Evolutionary conservation across 2,888 invertebrate genomes (phyloP).

Genomic region (Dicranocentrus wangi): DNA sequence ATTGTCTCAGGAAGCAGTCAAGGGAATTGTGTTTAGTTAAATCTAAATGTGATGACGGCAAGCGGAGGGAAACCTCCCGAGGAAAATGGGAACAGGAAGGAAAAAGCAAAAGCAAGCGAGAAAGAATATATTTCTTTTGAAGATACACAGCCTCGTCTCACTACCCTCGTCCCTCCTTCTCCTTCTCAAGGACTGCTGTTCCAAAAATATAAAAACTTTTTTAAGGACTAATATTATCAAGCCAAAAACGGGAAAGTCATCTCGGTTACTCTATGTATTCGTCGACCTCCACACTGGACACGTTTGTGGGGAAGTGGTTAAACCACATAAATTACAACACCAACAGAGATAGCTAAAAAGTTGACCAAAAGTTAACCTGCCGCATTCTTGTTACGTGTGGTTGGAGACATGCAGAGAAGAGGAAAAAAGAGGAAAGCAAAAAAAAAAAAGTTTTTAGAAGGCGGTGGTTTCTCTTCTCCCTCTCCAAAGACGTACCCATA

Average conservation of each 20-base stretch:
- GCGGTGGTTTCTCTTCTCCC: too few relatives aligned
- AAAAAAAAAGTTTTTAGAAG: conserved; percentile 30
- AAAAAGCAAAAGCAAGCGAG: not conserved
- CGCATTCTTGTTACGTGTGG: conserved; percentile 3
- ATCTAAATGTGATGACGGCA: too few relatives aligned
- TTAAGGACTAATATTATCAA: not conserved
- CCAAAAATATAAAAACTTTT: not conserved
- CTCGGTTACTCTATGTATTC: not conserved
- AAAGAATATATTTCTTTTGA: not conserved
- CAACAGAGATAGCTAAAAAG: conserved; percentile 31
- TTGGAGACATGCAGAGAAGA: conserved; percentile 5
- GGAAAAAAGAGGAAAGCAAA: conserved; percentile 6
- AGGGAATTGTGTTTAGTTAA: too few relatives aligned
- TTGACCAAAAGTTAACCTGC: conserved; percentile 43
- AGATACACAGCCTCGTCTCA: not conserved
- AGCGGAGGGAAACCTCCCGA: too few relatives aligned
- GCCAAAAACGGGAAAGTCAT: not conserved
- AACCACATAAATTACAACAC: conserved; percentile 51
- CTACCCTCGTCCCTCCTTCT: too few relatives aligned
- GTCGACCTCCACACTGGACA: too few relatives aligned
- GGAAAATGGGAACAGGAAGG: too few relatives aligned
- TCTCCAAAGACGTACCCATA: conserved; percentile 39
- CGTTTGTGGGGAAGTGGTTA: conserved; percentile 41
- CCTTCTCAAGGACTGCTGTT: too few relatives aligned
- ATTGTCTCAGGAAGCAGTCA: too few relatives aligned